Base-by-base conservation (phyloP, 2,797 vertebrate species). In the Linurgus olivaceus region DNA sequence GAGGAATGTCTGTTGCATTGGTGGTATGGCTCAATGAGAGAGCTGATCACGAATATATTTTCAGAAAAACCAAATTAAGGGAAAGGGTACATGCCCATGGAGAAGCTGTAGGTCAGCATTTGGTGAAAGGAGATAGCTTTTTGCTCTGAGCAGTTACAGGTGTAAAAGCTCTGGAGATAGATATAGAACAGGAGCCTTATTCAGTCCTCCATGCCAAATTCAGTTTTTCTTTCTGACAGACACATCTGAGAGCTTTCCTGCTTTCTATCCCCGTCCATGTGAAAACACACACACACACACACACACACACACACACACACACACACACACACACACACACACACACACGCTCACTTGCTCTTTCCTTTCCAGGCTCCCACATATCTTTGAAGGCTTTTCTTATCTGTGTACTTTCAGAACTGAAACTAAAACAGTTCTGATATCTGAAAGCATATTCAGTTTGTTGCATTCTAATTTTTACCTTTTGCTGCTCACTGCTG, bases 1-100 rank as follows among this genome's bases (percentile, higher is more conserved):
- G 58, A 31, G 67, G 29, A 59, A 9, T 28, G 42, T 26, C 44
- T 75, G 10, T 40, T 81, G 51, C 12, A 11, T 13, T 55, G 29
- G 18, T 76, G 47, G 51, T 19, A 17, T 40, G 70, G 40, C 13
- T 82, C 29, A 13, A 29, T 25, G 37, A 63, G 9, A 26, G 38
- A 82, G 21, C 13, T 10, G 35, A 3, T 77, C 17, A 3, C 4
- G 29, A n/a, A 7, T 62, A 42, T 33, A 33, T 67, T 94, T 91
- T 67, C 40, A 67, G 78, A 50, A 50, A 87, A 94, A 50, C 7
- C 25, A 42, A 81, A 71, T 48, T 29, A 52, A 48, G 4, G 16
- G 7, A 25, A 7, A 47, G 35, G 28, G 13, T 21, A 4, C 0
- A 0, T 23, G n/a, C 47, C 50, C 3, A 6, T 57, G 58, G n/a